phyloP scores from a whole-genome alignment of 2,888 invertebrate genomes.

The Cheilosia impressa region DNA sequence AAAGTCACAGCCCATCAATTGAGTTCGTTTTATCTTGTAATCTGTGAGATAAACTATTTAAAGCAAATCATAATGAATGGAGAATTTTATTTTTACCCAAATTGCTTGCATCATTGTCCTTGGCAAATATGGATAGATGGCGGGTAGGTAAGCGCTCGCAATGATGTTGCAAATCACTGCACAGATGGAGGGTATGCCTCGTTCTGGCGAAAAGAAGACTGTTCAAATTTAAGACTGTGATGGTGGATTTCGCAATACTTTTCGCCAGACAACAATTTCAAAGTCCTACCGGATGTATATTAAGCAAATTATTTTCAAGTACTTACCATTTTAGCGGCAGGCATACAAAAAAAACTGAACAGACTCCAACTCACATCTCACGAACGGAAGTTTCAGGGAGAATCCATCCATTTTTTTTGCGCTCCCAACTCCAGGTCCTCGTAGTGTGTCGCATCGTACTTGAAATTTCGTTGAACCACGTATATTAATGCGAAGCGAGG shows the following conservation, averaged over 20 bases:
- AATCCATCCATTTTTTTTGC: constrained; percentile 39
- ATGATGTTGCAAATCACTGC: constrained; percentile 36
- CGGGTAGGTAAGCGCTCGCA: background rate
- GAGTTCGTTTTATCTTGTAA: constrained; percentile 6
- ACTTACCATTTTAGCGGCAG: constrained; percentile 59
- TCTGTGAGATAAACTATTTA: constrained; percentile 19
- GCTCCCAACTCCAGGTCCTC: background rate
- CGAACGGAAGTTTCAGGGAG: constrained; percentile 60
- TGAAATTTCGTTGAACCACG: constrained; percentile 65
- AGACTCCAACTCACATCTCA: constrained; percentile 43
- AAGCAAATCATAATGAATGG: constrained; percentile 6
- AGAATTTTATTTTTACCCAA: background rate
- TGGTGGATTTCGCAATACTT: constrained; percentile 4
- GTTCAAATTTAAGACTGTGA: constrained; percentile 8
- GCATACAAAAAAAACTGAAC: constrained; percentile 8
- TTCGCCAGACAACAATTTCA: constrained; percentile 49
- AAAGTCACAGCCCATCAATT: constrained; percentile 1
- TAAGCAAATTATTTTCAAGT: constrained; percentile 74
- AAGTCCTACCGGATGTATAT: constrained; percentile 69
- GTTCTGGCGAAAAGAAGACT: background rate
- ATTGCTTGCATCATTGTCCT: background rate
- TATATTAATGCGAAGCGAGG: constrained; percentile 14
- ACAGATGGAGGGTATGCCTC: background rate
- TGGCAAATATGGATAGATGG: background rate
- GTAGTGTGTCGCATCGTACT: constrained; percentile 40